Base-by-base conservation (phyloP, 2,113 vertebrate species). In the Syngnathus scovelli region DNA sequence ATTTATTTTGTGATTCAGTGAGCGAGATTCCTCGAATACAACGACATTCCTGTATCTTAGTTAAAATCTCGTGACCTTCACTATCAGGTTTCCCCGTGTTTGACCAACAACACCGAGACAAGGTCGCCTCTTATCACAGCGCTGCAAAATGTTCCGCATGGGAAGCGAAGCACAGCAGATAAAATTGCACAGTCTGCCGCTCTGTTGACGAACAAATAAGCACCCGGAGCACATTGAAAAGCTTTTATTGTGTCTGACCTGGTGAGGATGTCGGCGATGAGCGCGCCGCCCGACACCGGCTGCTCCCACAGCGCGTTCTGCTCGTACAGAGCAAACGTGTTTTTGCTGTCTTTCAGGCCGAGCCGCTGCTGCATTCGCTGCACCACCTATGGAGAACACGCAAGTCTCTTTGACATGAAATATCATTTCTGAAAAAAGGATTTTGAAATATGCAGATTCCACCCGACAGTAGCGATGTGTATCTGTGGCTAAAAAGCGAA, bases 201-300 rank as follows among this genome's bases (percentile, higher is more conserved):
- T 48, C 18, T 1, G 48, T 9, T 51, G 48, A 51, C 48, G 19
- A 9, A 51, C 49, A n/a, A 52, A 10, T 10, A 36, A 58, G 0
- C 21, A 23, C 6, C 49, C 49, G 6, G 49, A 48, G 64, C 55
- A n/a, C 41, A 43, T 66, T 61, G 62, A 67, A n/a, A 12, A 74
- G 75, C 64, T 89, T 87, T 92, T 90, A 90, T 89, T 92, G 94
- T 91, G 38, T 21, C 37, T 43, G 61, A 98, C 92, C 93, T 95
- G 91, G 94, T 96, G 85, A 98, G 92, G 87, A 94, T 88, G 74
- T 99, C 95, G 9, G 94, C 96, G 63, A 98, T 89, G 83, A 97
- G 89, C 49, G 92, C 90, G 70, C 89, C 72, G 46, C 92, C 92
- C n/a, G 90, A 86, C 38, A 96, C 85, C 0, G 92, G 90, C 86